phyloP scores from a whole-genome alignment of 2,797 vertebrate species.

The Chaenodraco wilsoni region DNA sequence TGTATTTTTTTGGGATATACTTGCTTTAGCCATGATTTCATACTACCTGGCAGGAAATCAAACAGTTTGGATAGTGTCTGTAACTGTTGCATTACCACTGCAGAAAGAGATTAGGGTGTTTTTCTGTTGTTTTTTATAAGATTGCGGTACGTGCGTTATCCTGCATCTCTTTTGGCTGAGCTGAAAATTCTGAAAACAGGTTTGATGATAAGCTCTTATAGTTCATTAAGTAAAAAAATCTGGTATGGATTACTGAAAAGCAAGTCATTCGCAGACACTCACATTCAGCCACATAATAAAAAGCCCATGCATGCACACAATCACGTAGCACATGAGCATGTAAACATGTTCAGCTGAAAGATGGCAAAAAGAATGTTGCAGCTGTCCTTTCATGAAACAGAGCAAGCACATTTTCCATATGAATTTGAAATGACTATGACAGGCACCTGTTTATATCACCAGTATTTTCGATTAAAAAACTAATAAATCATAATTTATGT shows the following conservation, averaged over 20 bases:
- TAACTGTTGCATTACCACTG: slow-evolving; percentile 76
- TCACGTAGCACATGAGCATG: slow-evolving; percentile 48
- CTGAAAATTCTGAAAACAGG: slow-evolving; percentile 60
- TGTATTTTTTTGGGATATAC: slow-evolving; percentile 48
- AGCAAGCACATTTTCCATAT: background rate
- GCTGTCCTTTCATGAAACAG: slow-evolving; percentile 12
- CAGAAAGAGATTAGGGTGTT: slow-evolving; percentile 69
- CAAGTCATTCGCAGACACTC: slow-evolving; percentile 37
- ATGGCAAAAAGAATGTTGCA: slow-evolving; percentile 13
- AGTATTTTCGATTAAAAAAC: slow-evolving; percentile 47
- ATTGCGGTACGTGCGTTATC: slow-evolving; percentile 80
- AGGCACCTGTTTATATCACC: slow-evolving; percentile 25
- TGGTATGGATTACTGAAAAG: slow-evolving; percentile 53
- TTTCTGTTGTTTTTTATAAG: slow-evolving; percentile 67
- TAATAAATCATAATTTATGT: slow-evolving; percentile 57
- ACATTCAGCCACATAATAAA: slow-evolving; percentile 26
- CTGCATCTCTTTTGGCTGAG: slow-evolving; percentile 69
- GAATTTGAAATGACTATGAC: slow-evolving; percentile 17
- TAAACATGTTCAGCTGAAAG: slow-evolving; percentile 1
- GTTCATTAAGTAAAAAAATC: slow-evolving; percentile 52
- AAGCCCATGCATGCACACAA: slow-evolving; percentile 35
- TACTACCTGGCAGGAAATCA: slow-evolving; percentile 76
- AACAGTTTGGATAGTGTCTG: slow-evolving; percentile 69
- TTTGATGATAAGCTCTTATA: slow-evolving; percentile 65
- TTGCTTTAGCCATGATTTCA: slow-evolving; percentile 70